Base-by-base conservation (phyloP, 2,888 invertebrate genomes). In the Eupeodes luniger region DNA sequence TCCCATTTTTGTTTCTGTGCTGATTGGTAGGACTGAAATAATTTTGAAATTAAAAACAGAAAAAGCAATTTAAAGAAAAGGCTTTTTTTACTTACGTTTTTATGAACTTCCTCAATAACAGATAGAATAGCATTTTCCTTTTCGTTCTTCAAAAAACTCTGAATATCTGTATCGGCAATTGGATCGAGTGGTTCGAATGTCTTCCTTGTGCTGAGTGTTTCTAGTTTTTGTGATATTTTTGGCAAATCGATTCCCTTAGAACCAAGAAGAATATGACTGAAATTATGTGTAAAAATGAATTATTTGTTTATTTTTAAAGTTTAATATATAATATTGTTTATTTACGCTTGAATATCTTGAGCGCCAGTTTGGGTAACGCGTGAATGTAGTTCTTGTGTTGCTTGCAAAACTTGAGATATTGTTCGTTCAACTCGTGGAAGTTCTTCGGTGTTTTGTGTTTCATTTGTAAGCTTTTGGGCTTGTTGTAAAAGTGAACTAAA, bases 191-290 rank as follows among this genome's bases (percentile, higher is more conserved):
- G 97, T 92, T 97, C 97, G 91, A 97, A 97, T n/a, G 97, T 97
- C 77, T 96, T 95, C 85, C 97, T 96, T 9, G 98, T 96, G 92
- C 97, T 98, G 3, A 99, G 95, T 0, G 97, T 96, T 93, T 98
- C 98, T 44, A 99, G 94, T 91, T 98, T 98, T 91, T 98, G 97
- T 5, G 98, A 96, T 90, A 99, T 96, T 94, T 97, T 97, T n/a
- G 98, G 98, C 69, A 99, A 94, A 94, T 99, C 99, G 90, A 98
- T 96, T 5, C 99, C 99, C 94, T 97, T 97, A 0, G 98, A 97
- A 0, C 98, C 98, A 90, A 99, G 95, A 78, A 99, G 94, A 59
- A 98, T 95, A 91, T 98, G 98, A 0, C 98, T 98, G 92, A 12
- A 94, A 64, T 84, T 77, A 92, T 67, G 19, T 16, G n/a, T 57